phyloP scores from a whole-genome alignment of 2,797 vertebrate genomes.

The Kryptopterus vitreolus region DNA sequence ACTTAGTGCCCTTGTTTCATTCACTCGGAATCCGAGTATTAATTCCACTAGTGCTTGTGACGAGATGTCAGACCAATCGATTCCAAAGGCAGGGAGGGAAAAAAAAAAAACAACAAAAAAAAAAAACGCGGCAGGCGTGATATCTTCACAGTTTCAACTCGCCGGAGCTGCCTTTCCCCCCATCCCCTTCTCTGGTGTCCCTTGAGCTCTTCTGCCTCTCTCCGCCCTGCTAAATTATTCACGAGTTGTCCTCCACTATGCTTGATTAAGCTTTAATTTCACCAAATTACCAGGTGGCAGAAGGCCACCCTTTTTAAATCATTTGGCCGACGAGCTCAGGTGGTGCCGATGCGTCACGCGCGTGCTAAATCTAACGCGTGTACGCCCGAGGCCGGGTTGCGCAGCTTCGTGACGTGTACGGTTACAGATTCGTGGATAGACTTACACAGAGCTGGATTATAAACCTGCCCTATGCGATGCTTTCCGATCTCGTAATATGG shows the following conservation, averaged over 20 bases:
- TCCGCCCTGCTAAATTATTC: constrained; percentile 80
- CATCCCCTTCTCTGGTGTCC: constrained; percentile 37
- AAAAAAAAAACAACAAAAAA: constrained; percentile 5
- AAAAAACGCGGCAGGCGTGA: constrained; percentile 37
- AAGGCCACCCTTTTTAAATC: constrained; percentile 72
- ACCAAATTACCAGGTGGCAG: constrained; percentile 82
- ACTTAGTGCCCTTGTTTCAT: constrained; percentile 30
- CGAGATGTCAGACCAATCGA: constrained; percentile 39
- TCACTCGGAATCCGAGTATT: constrained; percentile 15
- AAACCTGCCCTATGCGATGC: constrained; percentile 53
- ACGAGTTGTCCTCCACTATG: constrained; percentile 78
- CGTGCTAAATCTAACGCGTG: not conserved
- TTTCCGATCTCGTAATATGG: constrained; percentile 57
- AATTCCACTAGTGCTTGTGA: constrained; percentile 33
- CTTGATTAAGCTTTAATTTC: constrained; percentile 96
- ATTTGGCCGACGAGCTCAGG: constrained; percentile 72
- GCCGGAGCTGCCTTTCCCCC: constrained; percentile 21
- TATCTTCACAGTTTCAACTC: constrained; percentile 27
- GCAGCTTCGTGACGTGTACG: not conserved
- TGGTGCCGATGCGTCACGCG: constrained; percentile 47
- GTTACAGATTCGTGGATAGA: not conserved
- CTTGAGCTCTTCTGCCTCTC: constrained; percentile 36
- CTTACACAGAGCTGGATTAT: constrained; percentile 19
- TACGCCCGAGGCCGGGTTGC: constrained; percentile 62
- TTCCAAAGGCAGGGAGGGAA: constrained; percentile 19